These are phyloP conservation scores for Phaethornis superciliosus DNA, from an alignment of 2,113 vertebrate genomes.

Conservation along the genomic window DNA sequence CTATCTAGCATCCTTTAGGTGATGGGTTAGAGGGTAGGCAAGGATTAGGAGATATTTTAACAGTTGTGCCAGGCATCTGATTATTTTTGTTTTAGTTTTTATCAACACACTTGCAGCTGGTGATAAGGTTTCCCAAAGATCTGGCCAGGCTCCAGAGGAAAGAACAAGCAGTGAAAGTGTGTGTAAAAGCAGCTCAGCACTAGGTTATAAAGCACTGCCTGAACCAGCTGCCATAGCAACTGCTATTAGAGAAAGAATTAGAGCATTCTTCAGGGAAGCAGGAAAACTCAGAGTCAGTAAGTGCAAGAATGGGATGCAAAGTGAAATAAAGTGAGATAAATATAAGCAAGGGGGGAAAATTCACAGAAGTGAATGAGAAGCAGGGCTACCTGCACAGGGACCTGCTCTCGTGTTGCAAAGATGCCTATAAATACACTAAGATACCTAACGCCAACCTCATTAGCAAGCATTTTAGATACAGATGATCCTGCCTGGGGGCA, in stretches of 20 bases:
- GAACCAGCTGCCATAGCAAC: constrained; percentile 65
- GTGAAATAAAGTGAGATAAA: not conserved
- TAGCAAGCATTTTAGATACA: constrained; percentile 66
- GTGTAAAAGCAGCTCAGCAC: not conserved
- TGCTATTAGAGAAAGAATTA: constrained; percentile 46
- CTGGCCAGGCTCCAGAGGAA: constrained; percentile 8
- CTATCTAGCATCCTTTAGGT: constrained; percentile 16
- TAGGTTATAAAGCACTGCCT: constrained; percentile 35
- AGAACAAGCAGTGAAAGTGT: not conserved
- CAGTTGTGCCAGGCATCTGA: not conserved
- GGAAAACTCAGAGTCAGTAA: constrained; percentile 10
- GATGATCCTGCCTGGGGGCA: constrained; percentile 61
- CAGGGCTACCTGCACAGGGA: not conserved
- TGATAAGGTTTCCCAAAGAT: not conserved
- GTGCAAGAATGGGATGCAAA: not conserved
- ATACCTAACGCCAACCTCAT: constrained; percentile 58
- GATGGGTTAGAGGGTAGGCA: not conserved
- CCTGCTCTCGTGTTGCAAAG: not conserved
- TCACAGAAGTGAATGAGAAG: not conserved
- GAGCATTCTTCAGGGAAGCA: constrained; percentile 19
- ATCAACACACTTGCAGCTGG: not conserved
- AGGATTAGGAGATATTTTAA: not conserved
- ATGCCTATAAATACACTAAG: constrained; percentile 56
- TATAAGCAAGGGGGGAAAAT: not conserved
- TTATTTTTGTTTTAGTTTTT: not conserved